Evolutionary conservation across 2,797 vertebrate species (phyloP).

Genomic region (Menidia menidia): DNA sequence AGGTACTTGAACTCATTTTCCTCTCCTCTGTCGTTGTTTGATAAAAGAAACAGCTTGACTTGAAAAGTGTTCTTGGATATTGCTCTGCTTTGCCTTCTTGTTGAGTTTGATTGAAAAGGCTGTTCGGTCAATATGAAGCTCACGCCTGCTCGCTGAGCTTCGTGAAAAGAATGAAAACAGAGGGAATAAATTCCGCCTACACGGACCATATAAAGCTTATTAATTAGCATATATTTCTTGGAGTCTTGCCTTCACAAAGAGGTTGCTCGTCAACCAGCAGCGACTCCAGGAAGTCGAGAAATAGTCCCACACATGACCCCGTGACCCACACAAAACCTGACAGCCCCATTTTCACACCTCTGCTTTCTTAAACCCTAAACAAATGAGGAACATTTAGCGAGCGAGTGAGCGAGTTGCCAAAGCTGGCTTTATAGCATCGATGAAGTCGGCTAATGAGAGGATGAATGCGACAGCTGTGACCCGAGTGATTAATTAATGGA

Average conservation of each 20-base stretch:
- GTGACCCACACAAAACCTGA: constrained; percentile 4
- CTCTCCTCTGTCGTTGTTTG: neutral
- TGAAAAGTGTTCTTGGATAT: neutral
- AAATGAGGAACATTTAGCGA: constrained; percentile 36
- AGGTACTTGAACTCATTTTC: constrained; percentile 81
- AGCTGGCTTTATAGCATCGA: constrained; percentile 43
- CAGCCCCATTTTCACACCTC: constrained; percentile 16
- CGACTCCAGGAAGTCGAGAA: constrained; percentile 41
- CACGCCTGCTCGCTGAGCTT: neutral
- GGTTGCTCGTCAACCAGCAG: constrained; percentile 27
- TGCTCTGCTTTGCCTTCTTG: neutral
- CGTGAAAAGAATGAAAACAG: neutral
- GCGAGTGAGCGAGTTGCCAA: constrained; percentile 33
- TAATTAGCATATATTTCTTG: constrained; percentile 25
- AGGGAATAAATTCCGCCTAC: constrained; percentile 13
- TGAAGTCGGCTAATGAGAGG: constrained; percentile 62
- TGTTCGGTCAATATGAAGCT: constrained; percentile 1
- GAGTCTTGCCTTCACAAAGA: constrained; percentile 11
- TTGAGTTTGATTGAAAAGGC: too few species aligned
- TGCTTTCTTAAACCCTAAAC: constrained; percentile 27
- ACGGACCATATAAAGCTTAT: constrained; percentile 13
- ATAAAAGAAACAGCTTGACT: neutral
- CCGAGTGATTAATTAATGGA: constrained; percentile 51
- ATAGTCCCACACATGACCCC: constrained; percentile 14
- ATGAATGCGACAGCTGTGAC: constrained; percentile 61